Base-by-base conservation (phyloP, 2,113 vertebrate genomes). In the Phaethon lepturus region DNA sequence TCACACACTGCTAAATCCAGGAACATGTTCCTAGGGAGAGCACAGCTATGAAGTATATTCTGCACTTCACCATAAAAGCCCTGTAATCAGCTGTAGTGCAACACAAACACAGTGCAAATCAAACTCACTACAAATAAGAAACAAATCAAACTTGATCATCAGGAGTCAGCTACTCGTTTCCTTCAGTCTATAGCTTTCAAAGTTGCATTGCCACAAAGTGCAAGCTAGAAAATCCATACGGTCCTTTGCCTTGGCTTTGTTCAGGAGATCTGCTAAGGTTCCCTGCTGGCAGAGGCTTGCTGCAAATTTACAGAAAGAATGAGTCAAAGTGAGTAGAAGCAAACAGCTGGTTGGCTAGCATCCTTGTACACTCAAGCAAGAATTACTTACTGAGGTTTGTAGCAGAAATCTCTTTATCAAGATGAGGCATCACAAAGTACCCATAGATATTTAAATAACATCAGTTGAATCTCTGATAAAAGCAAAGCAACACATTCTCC, bases 301-400 rank as follows among this genome's bases (percentile, higher is more conserved):
- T 92, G 45, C 38, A 90, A 53, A 58, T 49, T 83, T 64, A 49
- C 86, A 80, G 75, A 69, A 92, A 91, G 63, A 77, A 50, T 62
- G 86, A 92, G 58, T 88, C 93, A 92, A 95, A 93, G 42, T 4
- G 19, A 86, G 63, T 7, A 79, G 82, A 82, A 58, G 45, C 40
- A 86, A 83, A 62, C 26, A 74, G 40, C 59, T 80, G 42, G 53
- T 19, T 94, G 56, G 56, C 26, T 55, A n/a, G 14, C 4, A 38
- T 28, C 55, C 59, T 86, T 42, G 13, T 28, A 28, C 26, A 42
- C 26, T 66, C 58, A n/a, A 26, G 17, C 12, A 68, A 56, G 29
- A 63, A 33, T 14, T 35, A 24, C 33, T 87, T 58, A 9, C 24
- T 16, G 45, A 64, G 6, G 40, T n/a, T 35, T 83, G 49, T 8